Evolutionary conservation across 2,113 vertebrate species (phyloP), one percentile per base, ranked within the genome.

Genomic region (Pedionomus torquatus): DNA sequence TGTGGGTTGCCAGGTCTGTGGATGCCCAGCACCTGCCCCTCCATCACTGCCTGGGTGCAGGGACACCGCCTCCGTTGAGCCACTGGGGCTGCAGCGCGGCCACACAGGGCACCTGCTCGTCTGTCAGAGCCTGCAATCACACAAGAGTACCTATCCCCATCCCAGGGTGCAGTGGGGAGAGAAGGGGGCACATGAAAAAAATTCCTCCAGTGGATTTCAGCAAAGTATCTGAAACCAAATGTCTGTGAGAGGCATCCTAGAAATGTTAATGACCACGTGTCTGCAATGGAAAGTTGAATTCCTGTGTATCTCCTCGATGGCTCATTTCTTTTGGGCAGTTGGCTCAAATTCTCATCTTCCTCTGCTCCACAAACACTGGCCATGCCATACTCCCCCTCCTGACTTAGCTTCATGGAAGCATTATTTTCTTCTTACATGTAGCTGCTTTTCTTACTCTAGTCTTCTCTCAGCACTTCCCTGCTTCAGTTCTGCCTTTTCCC

Each of bases 81-180:
- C 1, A 1, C 74, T 18, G 35, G 0, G 2, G 37, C 70, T 17
- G 43, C 51, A 7, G 66, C 28, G n/a, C 0, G 18, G 66, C 49
- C 64, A 15, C 2, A 7, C 41, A 14, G 66, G 33, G 28, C 18
- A 8, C 0, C 15, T 0, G 6, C 74, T 14, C 0, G 4, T 23
- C 48, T 11, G 4, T 0, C 10, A 24, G 19, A 33, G 17, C 11
- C 41, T 21, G 63, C 37, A 16, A 14, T 9, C 2, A 8, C 57
- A 37, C 33, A 3, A 0, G 1, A 9, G 44, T 4, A 9, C 1
- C 9, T 0, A 7, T 7, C 81, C 66, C 64, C 65, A 26, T 17
- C 8, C 23, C 3, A 3, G 39, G 5, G 3, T 2, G 1, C 63
- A 57, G 49, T 16, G 54, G 18, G 26, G 24, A 35, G 5, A 17